Evolutionary conservation across 2,888 invertebrate species (phyloP).

Genomic region (Habroteleia sp.): DNA sequence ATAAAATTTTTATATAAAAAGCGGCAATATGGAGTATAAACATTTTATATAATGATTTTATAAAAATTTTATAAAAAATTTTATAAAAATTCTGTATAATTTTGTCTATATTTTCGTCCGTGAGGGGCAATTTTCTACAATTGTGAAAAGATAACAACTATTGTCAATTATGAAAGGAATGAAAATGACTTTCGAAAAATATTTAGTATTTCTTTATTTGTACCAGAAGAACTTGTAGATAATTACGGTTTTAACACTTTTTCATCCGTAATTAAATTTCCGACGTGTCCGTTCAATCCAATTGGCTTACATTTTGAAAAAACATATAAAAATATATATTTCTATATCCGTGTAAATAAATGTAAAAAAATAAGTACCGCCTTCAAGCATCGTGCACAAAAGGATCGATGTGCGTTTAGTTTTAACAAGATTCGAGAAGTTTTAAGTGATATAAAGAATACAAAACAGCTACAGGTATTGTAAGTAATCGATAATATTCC

Average conservation of each 20-base stretch:
- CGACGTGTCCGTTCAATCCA: constrained; percentile 45
- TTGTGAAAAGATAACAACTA: constrained; percentile 6
- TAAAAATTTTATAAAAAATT: no score
- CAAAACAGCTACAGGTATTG: constrained; percentile 70
- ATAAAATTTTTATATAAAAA: no score
- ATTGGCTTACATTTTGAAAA: constrained; percentile 15
- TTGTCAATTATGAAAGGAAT: constrained; percentile 40
- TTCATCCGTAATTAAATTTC: constrained; percentile 6
- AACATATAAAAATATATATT: constrained; percentile 25
- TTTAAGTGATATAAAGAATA: constrained; percentile 39
- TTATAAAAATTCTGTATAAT: no score
- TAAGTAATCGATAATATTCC: constrained; percentile 59
- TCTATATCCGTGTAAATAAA: constrained; percentile 16
- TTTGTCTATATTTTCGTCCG: no score
- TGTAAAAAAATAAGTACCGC: constrained; percentile 27
- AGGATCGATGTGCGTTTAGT: constrained; percentile 20
- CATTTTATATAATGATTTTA: no score
- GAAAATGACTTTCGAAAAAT: constrained; percentile 28
- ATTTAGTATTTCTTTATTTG: constrained; percentile 48
- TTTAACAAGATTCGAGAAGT: constrained; percentile 31
- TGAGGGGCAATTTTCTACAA: constrained; percentile 23
- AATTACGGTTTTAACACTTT: background rate
- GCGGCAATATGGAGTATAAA: no score
- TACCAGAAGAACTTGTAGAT: constrained; percentile 18
- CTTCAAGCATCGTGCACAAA: constrained; percentile 33